Percentiles rank a stretch among this genome's conserved stretches.
Evolutionary conservation across 2,797 vertebrate species (phyloP).

Genomic region (Macropodus opercularis): DNA sequence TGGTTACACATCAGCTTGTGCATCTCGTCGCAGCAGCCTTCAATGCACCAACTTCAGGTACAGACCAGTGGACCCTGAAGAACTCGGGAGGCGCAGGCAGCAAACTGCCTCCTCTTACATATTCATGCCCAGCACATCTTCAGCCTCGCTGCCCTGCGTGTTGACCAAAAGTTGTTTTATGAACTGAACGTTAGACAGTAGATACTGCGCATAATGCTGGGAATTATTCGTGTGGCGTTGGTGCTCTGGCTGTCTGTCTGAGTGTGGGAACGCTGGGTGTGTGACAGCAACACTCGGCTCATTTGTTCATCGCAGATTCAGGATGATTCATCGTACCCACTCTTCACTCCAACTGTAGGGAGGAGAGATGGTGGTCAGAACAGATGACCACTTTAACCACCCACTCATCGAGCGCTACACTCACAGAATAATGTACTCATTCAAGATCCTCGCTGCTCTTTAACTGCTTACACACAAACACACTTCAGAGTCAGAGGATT

Average conservation of each 20-base stretch:
- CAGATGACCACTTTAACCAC: conserved; percentile 48
- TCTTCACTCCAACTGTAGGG: conserved; percentile 54
- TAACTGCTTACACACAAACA: background rate
- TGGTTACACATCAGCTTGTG: conserved; percentile 16
- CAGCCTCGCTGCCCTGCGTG: background rate
- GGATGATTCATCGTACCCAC: conserved; percentile 65
- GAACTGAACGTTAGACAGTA: too few species aligned
- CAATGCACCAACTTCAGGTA: conserved; percentile 69
- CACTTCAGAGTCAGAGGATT: too few species aligned
- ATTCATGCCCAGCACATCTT: conserved; percentile 32
- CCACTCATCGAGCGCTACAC: conserved; percentile 41
- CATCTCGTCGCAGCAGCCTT: conserved; percentile 49
- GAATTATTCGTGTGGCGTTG: conserved; percentile 23
- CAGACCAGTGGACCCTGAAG: conserved; percentile 58
- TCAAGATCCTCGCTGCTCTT: conserved; percentile 2
- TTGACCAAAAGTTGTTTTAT: background rate
- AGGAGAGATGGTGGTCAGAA: conserved; percentile 35
- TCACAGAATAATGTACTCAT: conserved; percentile 1
- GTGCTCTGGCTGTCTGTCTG: conserved; percentile 26
- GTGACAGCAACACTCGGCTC: conserved; percentile 51
- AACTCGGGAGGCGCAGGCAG: conserved; percentile 42
- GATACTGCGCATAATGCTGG: background rate
- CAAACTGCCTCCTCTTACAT: conserved; percentile 21
- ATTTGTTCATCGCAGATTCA: conserved; percentile 59
- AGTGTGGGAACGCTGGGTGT: conserved; percentile 51